Evolutionary conservation across 2,797 vertebrate species (phyloP).

Genomic region (Capromys pilorides): DNA sequence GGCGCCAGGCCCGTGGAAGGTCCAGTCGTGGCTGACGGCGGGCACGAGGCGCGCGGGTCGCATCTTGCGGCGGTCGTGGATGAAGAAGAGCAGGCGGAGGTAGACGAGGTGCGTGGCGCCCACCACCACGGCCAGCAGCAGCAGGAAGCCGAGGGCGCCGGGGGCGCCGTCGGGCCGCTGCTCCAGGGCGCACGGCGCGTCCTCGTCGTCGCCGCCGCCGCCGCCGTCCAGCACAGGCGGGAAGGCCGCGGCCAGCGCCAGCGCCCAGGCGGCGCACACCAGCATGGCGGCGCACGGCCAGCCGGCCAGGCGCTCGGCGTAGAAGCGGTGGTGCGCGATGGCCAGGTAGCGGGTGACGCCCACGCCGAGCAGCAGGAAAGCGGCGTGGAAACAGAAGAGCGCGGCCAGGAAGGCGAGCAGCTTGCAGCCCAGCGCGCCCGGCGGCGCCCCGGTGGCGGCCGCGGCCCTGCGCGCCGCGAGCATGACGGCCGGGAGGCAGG

Average conservation of each 20-base stretch:
- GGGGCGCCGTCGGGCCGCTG: slow-evolving; percentile 96
- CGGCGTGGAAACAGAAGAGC: slow-evolving; percentile 96
- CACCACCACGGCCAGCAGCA: slow-evolving; percentile 95
- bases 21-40: slow-evolving; percentile 98
- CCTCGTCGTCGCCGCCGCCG: slow-evolving; percentile 94
- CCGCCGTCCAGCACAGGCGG: slow-evolving; percentile 96
- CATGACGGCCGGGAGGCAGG: slow-evolving; percentile 97
- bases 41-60: slow-evolving; percentile 96
- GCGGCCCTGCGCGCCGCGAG: slow-evolving; percentile 92
- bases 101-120: slow-evolving; percentile 95
- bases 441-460: slow-evolving; percentile 88
- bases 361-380: slow-evolving; percentile 96
- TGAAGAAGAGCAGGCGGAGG: slow-evolving; percentile 95
- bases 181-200: slow-evolving; percentile 96
- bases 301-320: slow-evolving; percentile 94
- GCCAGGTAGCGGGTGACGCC: slow-evolving; percentile 98
- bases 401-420: slow-evolving; percentile 94
- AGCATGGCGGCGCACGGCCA: slow-evolving; percentile 94
- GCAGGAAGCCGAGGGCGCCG: slow-evolving; percentile 96
- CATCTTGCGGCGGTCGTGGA: slow-evolving; percentile 98
- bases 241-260: slow-evolving; percentile 96
- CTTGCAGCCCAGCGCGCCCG: slow-evolving; percentile 93
- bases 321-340: slow-evolving; percentile 97
- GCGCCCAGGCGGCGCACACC: slow-evolving; percentile 96
- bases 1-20: slow-evolving; percentile 96